These are phyloP conservation scores for Rynchops niger DNA, from an alignment of 2,113 vertebrate genomes.

Conservation along the genomic window DNA sequence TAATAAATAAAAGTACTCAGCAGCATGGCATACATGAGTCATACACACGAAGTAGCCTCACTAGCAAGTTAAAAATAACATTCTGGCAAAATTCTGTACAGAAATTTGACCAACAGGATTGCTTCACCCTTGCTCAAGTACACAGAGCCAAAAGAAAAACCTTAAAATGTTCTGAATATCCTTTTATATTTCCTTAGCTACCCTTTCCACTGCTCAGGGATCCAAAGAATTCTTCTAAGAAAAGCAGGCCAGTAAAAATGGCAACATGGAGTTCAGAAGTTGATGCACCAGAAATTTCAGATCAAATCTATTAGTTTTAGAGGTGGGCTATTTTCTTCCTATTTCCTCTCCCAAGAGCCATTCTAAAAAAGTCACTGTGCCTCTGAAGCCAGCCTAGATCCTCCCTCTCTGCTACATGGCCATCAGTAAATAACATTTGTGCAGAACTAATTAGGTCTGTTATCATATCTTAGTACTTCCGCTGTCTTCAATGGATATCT, in stretches of 20 bases:
- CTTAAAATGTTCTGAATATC: background rate
- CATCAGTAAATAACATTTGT: background rate
- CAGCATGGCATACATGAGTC: background rate
- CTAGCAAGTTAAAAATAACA: background rate
- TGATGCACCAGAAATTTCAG: background rate
- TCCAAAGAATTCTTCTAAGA: background rate
- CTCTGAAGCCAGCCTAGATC: background rate
- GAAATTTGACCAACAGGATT: background rate
- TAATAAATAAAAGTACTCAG: conserved; percentile 48
- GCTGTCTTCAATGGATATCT: background rate
- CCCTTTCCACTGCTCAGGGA: background rate
- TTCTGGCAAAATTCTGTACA: background rate
- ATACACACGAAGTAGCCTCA: background rate
- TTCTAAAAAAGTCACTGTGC: background rate
- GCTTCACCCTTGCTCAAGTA: background rate
- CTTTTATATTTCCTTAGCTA: background rate
- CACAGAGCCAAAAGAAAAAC: background rate
- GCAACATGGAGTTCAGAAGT: background rate
- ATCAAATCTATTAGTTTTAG: background rate
- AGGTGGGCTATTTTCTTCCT: background rate
- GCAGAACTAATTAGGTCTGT: background rate
- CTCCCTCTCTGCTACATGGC: background rate
- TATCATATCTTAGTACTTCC: background rate
- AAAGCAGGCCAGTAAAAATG: background rate
- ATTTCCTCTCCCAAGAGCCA: background rate